Conservation (phyloP, 1,140 invertebrate genomes). For the Physella acuta region DNA sequence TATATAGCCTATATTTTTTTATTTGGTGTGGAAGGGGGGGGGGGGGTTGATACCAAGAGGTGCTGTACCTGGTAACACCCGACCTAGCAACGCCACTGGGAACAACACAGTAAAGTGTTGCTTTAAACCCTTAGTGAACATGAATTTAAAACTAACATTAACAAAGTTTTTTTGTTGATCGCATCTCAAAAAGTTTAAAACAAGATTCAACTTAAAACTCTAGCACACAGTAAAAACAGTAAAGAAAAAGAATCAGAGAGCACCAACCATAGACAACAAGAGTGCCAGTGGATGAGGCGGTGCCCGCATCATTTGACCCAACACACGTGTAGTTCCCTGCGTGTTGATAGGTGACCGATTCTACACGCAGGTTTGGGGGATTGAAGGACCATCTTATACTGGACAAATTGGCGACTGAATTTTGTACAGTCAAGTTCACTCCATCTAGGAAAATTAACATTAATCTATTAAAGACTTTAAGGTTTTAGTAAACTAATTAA, state of each 20-base stretch:
- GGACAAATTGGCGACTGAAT: not conserved
- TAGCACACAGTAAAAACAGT: too few relatives aligned
- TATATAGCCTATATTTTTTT: too few relatives aligned
- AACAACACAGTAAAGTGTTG: too few relatives aligned
- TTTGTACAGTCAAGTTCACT: not conserved
- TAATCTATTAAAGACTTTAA: too few relatives aligned
- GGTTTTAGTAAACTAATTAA: too few relatives aligned
- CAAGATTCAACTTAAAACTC: not conserved
- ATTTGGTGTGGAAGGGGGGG: too few relatives aligned
- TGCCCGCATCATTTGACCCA: constrained; percentile 13
- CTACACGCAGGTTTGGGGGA: constrained; percentile 1
- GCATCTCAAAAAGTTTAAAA: not conserved
- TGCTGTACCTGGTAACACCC: too few relatives aligned
- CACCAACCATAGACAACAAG: constrained; percentile 20
- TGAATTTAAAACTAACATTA: not conserved
- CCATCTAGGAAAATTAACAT: constrained; percentile 1
- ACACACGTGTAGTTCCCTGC: constrained; percentile 19
- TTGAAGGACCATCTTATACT: not conserved
- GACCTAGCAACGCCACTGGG: too few relatives aligned
- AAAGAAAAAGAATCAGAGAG: too few relatives aligned
- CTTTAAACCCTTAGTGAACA: not conserved
- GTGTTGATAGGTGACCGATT: not conserved
- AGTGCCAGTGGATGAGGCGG: not conserved
- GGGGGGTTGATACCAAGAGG: too few relatives aligned
- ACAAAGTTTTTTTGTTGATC: not conserved